phyloP scores from a whole-genome alignment of 2,888 invertebrate species.

The Gymnocheta viridis region DNA sequence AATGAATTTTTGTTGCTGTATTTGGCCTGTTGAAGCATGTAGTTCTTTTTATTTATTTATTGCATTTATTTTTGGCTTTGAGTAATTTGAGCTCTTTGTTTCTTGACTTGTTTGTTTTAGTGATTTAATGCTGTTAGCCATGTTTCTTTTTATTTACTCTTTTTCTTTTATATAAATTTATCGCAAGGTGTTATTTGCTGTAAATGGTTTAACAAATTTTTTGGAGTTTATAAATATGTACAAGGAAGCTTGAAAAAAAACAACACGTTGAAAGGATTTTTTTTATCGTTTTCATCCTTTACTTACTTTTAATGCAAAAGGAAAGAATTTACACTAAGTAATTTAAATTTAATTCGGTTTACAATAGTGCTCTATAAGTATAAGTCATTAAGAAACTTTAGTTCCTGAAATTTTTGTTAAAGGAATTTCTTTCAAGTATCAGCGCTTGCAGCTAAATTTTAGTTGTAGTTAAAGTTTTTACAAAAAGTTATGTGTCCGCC shows the following conservation, averaged over 20 bases:
- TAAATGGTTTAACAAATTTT: conserved; percentile 31
- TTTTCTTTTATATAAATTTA: neutral
- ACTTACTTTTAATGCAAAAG: no score
- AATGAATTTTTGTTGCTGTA: neutral
- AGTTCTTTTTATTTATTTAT: conserved; percentile 48
- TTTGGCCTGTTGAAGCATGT: conserved; percentile 24
- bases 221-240: conserved; percentile 1
- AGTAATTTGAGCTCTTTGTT: conserved; percentile 58
- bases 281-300: neutral
- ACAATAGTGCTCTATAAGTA: no score
- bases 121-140: conserved; percentile 34
- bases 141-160: neutral
- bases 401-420: no score
- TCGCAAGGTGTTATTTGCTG: conserved; percentile 35
- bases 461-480: no score
- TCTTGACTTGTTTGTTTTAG: conserved; percentile 39
- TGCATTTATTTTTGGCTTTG: conserved; percentile 41
- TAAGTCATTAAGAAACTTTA: no score
- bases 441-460: no score
- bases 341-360: no score
- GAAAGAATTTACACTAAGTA: no score
- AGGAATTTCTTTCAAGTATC: no score
- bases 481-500: no score
- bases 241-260: neutral
- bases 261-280: neutral